Evolutionary conservation across 1,140 invertebrate genomes (phyloP).

Genomic region (Sycophaga agraensis): DNA sequence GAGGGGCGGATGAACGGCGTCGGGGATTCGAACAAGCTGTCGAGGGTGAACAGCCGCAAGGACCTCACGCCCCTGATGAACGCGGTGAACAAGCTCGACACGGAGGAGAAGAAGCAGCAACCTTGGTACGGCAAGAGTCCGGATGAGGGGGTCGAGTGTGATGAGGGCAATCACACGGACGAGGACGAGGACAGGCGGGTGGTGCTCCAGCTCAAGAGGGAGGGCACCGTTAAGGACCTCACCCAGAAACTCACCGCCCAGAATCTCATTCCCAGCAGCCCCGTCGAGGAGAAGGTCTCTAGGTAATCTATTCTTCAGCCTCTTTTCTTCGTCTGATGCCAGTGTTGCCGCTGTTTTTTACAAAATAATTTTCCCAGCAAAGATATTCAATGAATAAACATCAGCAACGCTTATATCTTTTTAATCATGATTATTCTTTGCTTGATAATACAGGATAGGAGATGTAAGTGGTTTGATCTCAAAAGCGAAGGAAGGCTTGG

Average conservation of each 20-base stretch:
- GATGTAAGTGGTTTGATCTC: constrained; percentile 88
- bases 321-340: background rate
- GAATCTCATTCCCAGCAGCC: constrained; percentile 64
- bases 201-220: constrained; percentile 67
- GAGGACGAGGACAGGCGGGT: constrained; percentile 64
- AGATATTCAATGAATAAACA: no score
- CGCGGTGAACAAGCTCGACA: constrained; percentile 62
- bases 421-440: no score
- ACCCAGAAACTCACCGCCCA: constrained; percentile 79
- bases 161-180: constrained; percentile 57
- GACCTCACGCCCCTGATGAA: constrained; percentile 63
- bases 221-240: constrained; percentile 83
- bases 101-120: constrained; percentile 64
- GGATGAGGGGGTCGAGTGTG: constrained; percentile 56
- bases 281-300: constrained; percentile 59
- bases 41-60: constrained; percentile 58
- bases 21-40: constrained; percentile 50
- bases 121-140: constrained; percentile 53
- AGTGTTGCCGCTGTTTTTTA: no score
- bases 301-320: constrained; percentile 42
- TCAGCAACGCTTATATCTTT: no score
- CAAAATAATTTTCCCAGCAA: no score
- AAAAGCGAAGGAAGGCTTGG: constrained; percentile 89
- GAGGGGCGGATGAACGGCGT: constrained; percentile 26
- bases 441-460: constrained; percentile 63